Evolutionary conservation across 2,888 invertebrate species (phyloP).

Genomic region (Ptychoptera albimana): DNA sequence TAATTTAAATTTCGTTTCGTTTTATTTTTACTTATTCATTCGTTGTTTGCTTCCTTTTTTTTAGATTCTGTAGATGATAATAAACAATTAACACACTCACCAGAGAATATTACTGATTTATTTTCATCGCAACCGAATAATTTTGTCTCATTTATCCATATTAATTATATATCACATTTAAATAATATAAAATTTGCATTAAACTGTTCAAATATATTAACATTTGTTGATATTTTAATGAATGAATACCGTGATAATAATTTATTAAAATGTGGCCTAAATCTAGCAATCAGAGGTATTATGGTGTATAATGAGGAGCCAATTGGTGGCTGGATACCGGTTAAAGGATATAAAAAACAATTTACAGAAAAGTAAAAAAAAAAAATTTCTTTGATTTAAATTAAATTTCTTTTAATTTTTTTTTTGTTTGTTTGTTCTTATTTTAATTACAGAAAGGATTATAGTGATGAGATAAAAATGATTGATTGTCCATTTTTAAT

Average conservation of each 20-base stretch:
- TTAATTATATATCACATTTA: conserved; percentile 61
- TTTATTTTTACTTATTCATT: background rate
- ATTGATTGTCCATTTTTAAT: background rate
- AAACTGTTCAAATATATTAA: conserved; percentile 46
- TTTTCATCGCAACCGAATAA: conserved; percentile 49
- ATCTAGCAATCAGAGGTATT: conserved; percentile 46
- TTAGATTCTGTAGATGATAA: conserved; percentile 23
- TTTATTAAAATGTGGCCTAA: conserved; percentile 36
- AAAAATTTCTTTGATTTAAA: no score
- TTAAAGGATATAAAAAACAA: conserved; percentile 32
- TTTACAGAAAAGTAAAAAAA: conserved; percentile 1
- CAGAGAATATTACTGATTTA: conserved; percentile 47
- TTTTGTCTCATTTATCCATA: conserved; percentile 51
- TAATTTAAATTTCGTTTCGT: conserved; percentile 18
- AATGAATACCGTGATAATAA: conserved; percentile 40
- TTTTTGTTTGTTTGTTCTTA: no score
- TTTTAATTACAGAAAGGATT: background rate
- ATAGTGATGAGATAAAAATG: background rate
- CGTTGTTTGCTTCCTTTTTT: conserved; percentile 10
- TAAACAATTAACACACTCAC: conserved; percentile 37
- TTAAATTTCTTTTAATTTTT: no score
- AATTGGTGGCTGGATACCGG: conserved; percentile 57
- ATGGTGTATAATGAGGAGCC: conserved; percentile 56
- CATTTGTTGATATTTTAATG: conserved; percentile 51
- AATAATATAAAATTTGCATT: conserved; percentile 43